phyloP scores from a whole-genome alignment of 2,888 invertebrate species.

The Incurvaria masculella region DNA sequence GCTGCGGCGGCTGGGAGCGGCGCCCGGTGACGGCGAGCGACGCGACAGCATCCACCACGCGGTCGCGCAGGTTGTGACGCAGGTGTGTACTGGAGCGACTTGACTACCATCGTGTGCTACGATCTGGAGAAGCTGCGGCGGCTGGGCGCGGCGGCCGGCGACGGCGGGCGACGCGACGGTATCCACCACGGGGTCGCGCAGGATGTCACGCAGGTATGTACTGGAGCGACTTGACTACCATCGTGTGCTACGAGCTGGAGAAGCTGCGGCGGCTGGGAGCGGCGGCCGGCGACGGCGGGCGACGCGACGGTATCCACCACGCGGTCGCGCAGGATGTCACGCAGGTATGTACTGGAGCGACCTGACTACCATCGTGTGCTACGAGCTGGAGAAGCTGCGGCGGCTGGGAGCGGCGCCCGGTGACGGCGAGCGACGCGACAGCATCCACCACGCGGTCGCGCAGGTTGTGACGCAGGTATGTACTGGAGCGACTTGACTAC shows the following conservation, averaged over 20 bases:
- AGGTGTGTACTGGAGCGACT: conserved; percentile 91
- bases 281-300: conserved; percentile 50
- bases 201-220: conserved; percentile 81
- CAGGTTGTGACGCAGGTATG: conserved; percentile 76
- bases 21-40: conserved; percentile 52
- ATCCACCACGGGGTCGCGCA: conserved; percentile 90
- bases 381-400: conserved; percentile 84
- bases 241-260: conserved; percentile 89
- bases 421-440: conserved; percentile 62
- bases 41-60: conserved; percentile 86
- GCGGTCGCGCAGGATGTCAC: conserved; percentile 90
- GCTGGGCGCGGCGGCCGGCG: conserved; percentile 56
- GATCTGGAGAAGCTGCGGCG: conserved; percentile 85
- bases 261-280: conserved; percentile 73
- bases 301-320: conserved; percentile 82
- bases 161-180: conserved; percentile 63
- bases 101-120: conserved; percentile 91
- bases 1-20: conserved; percentile 72
- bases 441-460: conserved; percentile 89
- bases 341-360: conserved; percentile 87
- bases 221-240: conserved; percentile 95
- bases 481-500: conserved; percentile 97
- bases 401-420: conserved; percentile 69
- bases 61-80: conserved; percentile 85
- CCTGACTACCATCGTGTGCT: conserved; percentile 90